Evolutionary conservation across 2,888 invertebrate species (phyloP).

Genomic region (Perizoma flavofasciatum): DNA sequence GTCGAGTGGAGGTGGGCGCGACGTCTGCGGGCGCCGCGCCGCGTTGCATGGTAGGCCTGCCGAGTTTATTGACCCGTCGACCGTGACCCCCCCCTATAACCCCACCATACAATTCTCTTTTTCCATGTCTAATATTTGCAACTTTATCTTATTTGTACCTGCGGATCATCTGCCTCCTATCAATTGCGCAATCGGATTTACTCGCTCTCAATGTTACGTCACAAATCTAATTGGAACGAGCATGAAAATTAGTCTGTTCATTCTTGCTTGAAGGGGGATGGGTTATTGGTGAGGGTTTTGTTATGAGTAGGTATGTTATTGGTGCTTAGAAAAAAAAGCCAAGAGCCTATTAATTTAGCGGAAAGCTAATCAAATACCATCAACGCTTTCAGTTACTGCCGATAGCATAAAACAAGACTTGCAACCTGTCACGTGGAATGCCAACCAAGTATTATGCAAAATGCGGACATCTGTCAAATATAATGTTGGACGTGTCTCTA

Average conservation of each 20-base stretch:
- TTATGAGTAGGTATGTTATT: too few species aligned
- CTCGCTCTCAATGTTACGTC: constrained; percentile 27
- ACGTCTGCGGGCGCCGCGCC: constrained; percentile 51
- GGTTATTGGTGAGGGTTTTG: too few species aligned
- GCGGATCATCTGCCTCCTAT: constrained; percentile 19
- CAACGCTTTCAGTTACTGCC: too few species aligned
- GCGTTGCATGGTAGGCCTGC: constrained; percentile 44
- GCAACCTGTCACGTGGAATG: too few species aligned
- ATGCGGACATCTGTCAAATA: too few species aligned
- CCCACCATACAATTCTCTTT: constrained; percentile 9
- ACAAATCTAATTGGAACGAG: constrained; percentile 19
- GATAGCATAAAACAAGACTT: too few species aligned
- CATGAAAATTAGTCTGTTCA: constrained; percentile 15
- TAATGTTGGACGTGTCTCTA: too few species aligned
- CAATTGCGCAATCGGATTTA: constrained; percentile 30
- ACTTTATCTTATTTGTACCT: constrained; percentile 23
- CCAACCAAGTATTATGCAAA: too few species aligned
- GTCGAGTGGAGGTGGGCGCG: constrained; percentile 49
- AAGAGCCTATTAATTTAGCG: too few species aligned
- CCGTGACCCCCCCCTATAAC: constrained; percentile 68
- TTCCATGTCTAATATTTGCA: constrained; percentile 26
- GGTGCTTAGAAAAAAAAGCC: too few species aligned
- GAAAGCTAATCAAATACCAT: too few species aligned
- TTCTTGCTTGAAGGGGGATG: neutral
- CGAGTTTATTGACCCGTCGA: constrained; percentile 69